phyloP scores from a whole-genome alignment of 2,888 invertebrate genomes.

The Drosophila acutilabella region DNA sequence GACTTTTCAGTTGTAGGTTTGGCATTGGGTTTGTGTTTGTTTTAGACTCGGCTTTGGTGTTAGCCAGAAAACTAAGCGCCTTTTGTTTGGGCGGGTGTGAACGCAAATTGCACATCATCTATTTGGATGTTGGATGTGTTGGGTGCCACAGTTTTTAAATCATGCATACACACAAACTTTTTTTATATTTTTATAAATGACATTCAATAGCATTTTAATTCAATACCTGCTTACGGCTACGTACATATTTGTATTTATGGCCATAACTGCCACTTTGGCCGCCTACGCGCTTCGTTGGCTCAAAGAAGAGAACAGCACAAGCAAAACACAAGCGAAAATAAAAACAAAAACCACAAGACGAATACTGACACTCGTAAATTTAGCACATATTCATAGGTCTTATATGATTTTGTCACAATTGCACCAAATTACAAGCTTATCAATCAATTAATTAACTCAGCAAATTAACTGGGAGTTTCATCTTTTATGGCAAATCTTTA shows the following conservation, averaged over 20 bases:
- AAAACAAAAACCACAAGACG: conserved; percentile 18
- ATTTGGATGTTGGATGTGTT: conserved; percentile 35
- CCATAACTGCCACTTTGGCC: conserved; percentile 77
- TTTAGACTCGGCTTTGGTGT: conserved; percentile 16
- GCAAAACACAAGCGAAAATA: conserved; percentile 34
- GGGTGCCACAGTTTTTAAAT: conserved; percentile 48
- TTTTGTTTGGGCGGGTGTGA: conserved; percentile 1
- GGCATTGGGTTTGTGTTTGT: conserved; percentile 3
- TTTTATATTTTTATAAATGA: conserved; percentile 54
- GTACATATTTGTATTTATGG: conserved; percentile 77
- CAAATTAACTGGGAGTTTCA: conserved; percentile 11
- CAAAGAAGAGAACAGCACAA: conserved; percentile 58
- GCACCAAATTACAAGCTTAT: conserved; percentile 22
- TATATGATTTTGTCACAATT: conserved; percentile 19
- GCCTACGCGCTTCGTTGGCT: conserved; percentile 59
- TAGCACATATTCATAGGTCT: conserved; percentile 26
- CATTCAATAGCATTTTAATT: conserved; percentile 65
- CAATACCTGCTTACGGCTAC: conserved; percentile 73
- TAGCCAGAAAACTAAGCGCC: conserved; percentile 45
- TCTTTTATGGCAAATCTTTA: conserved; percentile 3
- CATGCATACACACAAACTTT: conserved; percentile 14
- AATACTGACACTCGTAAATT: not conserved
- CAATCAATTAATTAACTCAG: conserved; percentile 12
- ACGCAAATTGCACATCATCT: conserved; percentile 70
- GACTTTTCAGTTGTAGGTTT: conserved; percentile 49